A percentile compares a stretch with the other conserved stretches of the same genome.
Conservation (phyloP, 1,140 invertebrate genomes). For the Stenopsyche tienmushanensis region DNA sequence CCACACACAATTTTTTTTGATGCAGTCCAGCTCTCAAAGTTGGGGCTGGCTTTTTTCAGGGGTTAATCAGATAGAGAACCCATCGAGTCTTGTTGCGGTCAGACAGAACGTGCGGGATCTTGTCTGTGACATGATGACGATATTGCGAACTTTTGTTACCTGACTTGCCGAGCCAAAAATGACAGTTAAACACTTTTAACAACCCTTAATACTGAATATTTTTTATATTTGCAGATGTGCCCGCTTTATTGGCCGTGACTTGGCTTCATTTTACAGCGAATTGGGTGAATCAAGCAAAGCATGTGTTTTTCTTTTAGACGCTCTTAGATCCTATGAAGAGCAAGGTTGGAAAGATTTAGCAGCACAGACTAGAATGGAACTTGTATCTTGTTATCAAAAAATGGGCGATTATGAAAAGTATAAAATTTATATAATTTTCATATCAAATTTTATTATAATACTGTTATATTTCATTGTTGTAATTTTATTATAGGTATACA, state of each 20-base stretch:
- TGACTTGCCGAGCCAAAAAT: too few species aligned
- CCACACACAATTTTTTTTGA: too few species aligned
- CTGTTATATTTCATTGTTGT: background rate
- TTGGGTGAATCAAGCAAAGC: slow-evolving; percentile 85
- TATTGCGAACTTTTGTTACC: too few species aligned
- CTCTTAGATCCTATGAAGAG: slow-evolving; percentile 79
- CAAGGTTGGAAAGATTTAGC: slow-evolving; percentile 84
- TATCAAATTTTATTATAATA: background rate
- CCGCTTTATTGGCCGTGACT: slow-evolving; percentile 80
- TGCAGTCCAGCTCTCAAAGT: too few species aligned
- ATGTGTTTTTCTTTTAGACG: slow-evolving; percentile 83
- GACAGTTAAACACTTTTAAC: too few species aligned
- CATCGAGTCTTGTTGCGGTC: too few species aligned
- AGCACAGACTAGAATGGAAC: slow-evolving; percentile 76
- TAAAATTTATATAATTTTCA: slow-evolving; percentile 4
- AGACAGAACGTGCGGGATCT: too few species aligned
- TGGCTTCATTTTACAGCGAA: slow-evolving; percentile 88
- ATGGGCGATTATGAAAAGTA: slow-evolving; percentile 69
- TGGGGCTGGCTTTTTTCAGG: too few species aligned
- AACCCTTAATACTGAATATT: background rate
- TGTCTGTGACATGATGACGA: too few species aligned
- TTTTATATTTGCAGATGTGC: slow-evolving; percentile 58
- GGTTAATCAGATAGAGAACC: too few species aligned
- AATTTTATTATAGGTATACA: slow-evolving; percentile 66
- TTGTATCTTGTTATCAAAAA: slow-evolving; percentile 82